Evolutionary conservation across 1,140 invertebrate genomes (phyloP).

Genomic region (Coenobita brevimanus): DNA sequence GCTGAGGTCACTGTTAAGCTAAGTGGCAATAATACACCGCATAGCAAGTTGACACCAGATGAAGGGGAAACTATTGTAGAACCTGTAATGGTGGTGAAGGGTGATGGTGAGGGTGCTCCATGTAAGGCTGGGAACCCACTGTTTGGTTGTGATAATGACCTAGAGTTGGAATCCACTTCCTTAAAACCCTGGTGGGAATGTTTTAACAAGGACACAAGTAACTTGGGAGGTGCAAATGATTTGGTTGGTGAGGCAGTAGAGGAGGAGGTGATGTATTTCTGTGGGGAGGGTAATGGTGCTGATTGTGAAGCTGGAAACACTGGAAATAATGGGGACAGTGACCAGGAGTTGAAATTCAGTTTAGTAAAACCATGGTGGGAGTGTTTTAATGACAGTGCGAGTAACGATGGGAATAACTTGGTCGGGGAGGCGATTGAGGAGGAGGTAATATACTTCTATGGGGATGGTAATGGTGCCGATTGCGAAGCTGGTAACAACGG

Average conservation of each 20-base stretch:
- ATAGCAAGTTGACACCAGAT: background rate
- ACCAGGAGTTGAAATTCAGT: too few species aligned
- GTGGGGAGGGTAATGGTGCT: constrained; percentile 58
- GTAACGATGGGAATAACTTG: constrained; percentile 32
- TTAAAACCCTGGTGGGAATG: too few species aligned
- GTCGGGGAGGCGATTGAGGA: constrained; percentile 60
- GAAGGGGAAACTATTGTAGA: constrained; percentile 80
- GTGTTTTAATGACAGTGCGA: constrained; percentile 54
- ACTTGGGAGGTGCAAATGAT: background rate
- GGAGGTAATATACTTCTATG: constrained; percentile 61
- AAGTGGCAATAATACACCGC: background rate
- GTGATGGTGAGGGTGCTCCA: constrained; percentile 82
- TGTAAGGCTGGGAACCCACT: constrained; percentile 80
- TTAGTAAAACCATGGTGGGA: constrained; percentile 70
- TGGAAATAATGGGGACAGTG: constrained; percentile 7
- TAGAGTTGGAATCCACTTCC: too few species aligned
- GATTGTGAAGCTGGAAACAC: constrained; percentile 63
- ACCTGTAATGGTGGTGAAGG: constrained; percentile 81
- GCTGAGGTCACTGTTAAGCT: background rate
- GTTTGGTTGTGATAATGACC: too few species aligned
- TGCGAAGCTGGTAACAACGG: constrained; percentile 63
- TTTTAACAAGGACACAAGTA: too few species aligned
- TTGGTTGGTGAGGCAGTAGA: constrained; percentile 55
- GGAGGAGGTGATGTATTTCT: constrained; percentile 50
- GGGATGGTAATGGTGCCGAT: constrained; percentile 60